Percentiles rank a stretch among this genome's conserved stretches.
These are phyloP conservation scores for Smittia sp. DNA, from an alignment of 2,888 invertebrate species.

Conservation along the genomic window DNA sequence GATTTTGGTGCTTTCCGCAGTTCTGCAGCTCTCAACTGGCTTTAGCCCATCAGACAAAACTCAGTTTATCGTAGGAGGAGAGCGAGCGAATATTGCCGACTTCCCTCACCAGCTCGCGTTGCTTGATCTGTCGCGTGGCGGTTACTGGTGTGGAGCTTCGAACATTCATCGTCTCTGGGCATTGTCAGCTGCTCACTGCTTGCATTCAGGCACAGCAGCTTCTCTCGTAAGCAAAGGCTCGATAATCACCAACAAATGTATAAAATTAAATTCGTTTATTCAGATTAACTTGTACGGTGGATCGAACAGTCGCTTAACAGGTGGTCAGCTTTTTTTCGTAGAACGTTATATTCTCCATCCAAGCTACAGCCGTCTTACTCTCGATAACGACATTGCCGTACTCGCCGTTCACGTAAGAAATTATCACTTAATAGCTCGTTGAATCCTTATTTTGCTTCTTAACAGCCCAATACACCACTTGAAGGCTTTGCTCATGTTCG, in stretches of 20 bases:
- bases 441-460: background rate
- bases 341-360: conserved; percentile 17
- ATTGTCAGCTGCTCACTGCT: conserved; percentile 31
- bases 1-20: background rate
- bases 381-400: conserved; percentile 17
- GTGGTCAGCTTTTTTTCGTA: conserved; percentile 8
- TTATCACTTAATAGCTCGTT: background rate
- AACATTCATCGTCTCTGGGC: conserved; percentile 8
- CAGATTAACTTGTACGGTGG: conserved; percentile 7
- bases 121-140: background rate
- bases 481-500: background rate
- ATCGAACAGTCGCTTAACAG: conserved; percentile 2
- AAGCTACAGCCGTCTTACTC: conserved; percentile 3
- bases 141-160: conserved; percentile 19
- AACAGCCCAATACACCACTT: background rate
- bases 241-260: background rate
- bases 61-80: conserved; percentile 22
- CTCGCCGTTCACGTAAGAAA: background rate
- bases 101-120: conserved; percentile 23
- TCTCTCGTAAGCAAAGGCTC: background rate
- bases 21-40: background rate
- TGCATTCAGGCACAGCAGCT: background rate
- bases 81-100: conserved; percentile 13
- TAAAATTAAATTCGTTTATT: background rate
- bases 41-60: background rate